Conservation (phyloP, 2,888 invertebrate species). For the Flabesymbios commensalis region DNA sequence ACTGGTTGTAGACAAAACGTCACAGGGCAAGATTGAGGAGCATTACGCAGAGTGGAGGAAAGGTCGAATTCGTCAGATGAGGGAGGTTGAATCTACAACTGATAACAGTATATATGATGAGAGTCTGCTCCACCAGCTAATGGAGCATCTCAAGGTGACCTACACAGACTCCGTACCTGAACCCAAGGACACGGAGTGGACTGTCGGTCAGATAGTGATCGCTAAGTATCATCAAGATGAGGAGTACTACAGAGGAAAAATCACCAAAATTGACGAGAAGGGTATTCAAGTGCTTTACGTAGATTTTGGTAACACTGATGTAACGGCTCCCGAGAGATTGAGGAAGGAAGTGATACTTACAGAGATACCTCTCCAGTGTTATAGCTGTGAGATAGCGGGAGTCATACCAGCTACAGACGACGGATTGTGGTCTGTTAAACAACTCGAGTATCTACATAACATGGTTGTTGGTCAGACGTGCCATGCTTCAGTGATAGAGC, state of each 20-base stretch:
- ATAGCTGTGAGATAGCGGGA: conserved; percentile 68
- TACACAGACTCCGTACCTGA: conserved; percentile 64
- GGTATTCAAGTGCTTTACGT: conserved; percentile 70
- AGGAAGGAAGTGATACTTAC: conserved; percentile 70
- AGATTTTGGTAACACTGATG: conserved; percentile 82
- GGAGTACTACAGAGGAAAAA: conserved; percentile 72
- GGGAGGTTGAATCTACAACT: not conserved
- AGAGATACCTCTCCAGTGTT: conserved; percentile 72
- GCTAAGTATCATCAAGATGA: conserved; percentile 70
- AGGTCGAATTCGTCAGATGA: conserved; percentile 1
- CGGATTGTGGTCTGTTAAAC: not conserved
- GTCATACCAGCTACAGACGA: conserved; percentile 63
- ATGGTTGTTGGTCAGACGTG: too few species aligned
- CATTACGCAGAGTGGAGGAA: conserved; percentile 12
- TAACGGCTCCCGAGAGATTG: conserved; percentile 67
- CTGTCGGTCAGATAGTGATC: conserved; percentile 70
- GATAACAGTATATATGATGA: conserved; percentile 18
- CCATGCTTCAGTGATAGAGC: too few species aligned
- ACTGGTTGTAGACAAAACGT: conserved; percentile 4
- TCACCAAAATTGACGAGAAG: conserved; percentile 63
- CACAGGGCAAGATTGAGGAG: not conserved
- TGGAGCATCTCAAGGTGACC: conserved; percentile 64
- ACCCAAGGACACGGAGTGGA: conserved; percentile 66
- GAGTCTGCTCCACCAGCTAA: conserved; percentile 63
- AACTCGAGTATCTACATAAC: too few species aligned